Conservation (phyloP, 2,888 invertebrate species). For the Gandaritis pyraliata region DNA sequence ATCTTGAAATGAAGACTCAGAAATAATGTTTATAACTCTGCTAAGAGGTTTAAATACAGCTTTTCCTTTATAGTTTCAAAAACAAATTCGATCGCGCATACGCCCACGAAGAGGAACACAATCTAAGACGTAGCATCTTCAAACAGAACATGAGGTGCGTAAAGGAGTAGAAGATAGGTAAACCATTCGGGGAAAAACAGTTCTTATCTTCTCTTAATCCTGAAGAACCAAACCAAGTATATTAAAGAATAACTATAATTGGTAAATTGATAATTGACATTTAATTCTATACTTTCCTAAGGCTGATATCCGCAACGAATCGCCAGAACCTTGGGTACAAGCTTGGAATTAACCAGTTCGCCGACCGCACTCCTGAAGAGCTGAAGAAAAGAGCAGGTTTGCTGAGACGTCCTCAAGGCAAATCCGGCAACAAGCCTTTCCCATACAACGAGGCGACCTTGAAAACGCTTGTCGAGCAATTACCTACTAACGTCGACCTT, state of each 20-base stretch:
- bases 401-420: conserved; percentile 49
- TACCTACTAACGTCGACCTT: conserved; percentile 62
- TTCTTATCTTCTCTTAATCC: too few species aligned
- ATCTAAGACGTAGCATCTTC: conserved; percentile 53
- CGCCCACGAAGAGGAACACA: conserved; percentile 50
- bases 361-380: conserved; percentile 66
- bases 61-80: conserved; percentile 51
- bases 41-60: neutral
- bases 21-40: too few species aligned
- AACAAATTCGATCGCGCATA: conserved; percentile 48
- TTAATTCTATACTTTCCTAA: conserved; percentile 33
- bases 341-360: conserved; percentile 63
- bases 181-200: too few species aligned
- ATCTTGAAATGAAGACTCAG: neutral
- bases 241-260: too few species aligned
- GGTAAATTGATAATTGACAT: neutral
- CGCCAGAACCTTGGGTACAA: conserved; percentile 60
- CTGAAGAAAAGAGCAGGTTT: conserved; percentile 57
- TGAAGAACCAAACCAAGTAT: too few species aligned
- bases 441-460: conserved; percentile 57
- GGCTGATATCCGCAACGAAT: conserved; percentile 55
- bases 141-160: conserved; percentile 53
- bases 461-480: conserved; percentile 38
- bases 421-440: conserved; percentile 59
- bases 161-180: neutral